These are phyloP conservation scores for Thamnaconus septentrionalis DNA, from an alignment of 2,113 vertebrate species.

Conservation along the genomic window DNA sequence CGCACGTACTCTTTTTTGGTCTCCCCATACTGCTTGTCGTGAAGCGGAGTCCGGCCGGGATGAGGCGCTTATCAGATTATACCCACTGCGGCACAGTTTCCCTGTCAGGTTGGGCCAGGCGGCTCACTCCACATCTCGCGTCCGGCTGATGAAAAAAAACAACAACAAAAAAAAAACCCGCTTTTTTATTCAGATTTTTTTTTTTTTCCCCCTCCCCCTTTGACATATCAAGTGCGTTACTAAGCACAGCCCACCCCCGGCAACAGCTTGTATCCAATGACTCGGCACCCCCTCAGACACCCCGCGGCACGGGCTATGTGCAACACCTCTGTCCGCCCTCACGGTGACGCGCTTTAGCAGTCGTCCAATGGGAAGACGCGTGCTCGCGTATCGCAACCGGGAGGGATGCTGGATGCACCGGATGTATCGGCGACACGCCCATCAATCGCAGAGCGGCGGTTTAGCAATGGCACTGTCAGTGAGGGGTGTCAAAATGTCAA, in stretches of 20 bases:
- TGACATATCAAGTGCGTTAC: conserved; percentile 11
- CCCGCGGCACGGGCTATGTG: too few relatives aligned
- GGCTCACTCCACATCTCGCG: conserved; percentile 24
- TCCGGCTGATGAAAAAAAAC: too few relatives aligned
- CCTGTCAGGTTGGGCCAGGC: background rate
- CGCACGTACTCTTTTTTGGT: background rate
- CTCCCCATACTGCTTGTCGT: background rate
- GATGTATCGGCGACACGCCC: too few relatives aligned
- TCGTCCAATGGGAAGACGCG: conserved; percentile 22
- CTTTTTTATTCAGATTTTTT: too few relatives aligned
- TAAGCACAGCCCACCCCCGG: conserved; percentile 68
- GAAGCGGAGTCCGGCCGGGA: conserved; percentile 17
- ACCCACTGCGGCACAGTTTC: conserved; percentile 64
- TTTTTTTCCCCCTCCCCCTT: conserved; percentile 10
- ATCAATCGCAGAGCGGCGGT: too few relatives aligned
- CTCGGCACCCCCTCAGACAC: conserved; percentile 49
- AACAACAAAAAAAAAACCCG: too few relatives aligned
- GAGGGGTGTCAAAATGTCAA: too few relatives aligned
- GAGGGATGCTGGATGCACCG: too few relatives aligned
- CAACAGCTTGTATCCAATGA: conserved; percentile 76
- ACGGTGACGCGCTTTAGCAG: conserved; percentile 35
- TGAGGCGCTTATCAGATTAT: conserved; percentile 60
- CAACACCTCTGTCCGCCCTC: conserved; percentile 22
- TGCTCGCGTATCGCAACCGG: background rate
- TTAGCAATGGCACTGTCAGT: too few relatives aligned